phyloP scores from a whole-genome alignment of 2,888 invertebrate species.

The Calameuta pallipes region DNA sequence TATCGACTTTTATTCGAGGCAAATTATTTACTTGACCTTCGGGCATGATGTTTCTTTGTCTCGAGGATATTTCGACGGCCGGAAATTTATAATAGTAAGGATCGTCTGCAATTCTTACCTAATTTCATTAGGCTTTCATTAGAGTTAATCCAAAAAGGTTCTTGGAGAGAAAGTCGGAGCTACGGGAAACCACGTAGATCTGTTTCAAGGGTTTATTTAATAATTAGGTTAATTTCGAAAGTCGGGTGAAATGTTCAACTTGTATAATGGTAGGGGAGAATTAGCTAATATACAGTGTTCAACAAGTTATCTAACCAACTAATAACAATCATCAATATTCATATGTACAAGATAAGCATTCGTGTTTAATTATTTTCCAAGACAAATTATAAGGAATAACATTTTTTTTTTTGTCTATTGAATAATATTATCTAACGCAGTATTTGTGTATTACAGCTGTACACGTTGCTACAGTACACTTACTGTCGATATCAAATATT shows the following conservation, averaged over 20 bases:
- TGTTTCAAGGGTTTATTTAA: not conserved
- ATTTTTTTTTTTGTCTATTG: not conserved
- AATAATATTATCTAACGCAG: not conserved
- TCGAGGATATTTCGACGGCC: not conserved
- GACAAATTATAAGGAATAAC: not conserved
- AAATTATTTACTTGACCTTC: not conserved
- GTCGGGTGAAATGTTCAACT: not conserved
- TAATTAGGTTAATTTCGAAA: not conserved
- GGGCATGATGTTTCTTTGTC: not conserved
- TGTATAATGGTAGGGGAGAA: not conserved
- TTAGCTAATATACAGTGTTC: not conserved
- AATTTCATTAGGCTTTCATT: not conserved
- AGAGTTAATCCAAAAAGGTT: not conserved
- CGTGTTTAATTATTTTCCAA: not conserved
- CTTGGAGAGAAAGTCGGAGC: not conserved
- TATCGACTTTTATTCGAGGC: not conserved
- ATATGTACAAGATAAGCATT: not conserved
- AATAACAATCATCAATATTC: not conserved
- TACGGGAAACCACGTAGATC: not conserved
- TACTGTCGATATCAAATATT: conserved; percentile 51
- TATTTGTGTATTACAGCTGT: not conserved
- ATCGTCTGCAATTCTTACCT: not conserved
- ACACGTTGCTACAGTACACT: conserved; percentile 29
- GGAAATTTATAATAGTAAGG: not conserved
- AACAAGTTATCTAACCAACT: not conserved